A percentile compares a stretch with the other conserved stretches of the same genome.
Conservation (phyloP, 1,140 invertebrate species). For the Pachypeltis micranthus region DNA sequence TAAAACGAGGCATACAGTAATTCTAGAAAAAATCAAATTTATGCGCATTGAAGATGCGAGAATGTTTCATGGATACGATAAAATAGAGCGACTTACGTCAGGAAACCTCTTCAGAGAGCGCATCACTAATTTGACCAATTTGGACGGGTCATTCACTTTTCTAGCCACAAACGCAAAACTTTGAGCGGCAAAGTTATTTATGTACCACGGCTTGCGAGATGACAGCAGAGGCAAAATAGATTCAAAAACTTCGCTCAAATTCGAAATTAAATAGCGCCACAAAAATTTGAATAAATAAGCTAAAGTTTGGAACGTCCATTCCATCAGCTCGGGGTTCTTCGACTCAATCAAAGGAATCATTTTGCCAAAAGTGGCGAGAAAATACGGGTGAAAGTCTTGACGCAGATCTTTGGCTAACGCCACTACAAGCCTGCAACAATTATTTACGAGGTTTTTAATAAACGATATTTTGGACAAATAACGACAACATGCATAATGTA, state of each 20-base stretch:
- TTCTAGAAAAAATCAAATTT: no score
- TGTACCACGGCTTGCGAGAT: constrained; percentile 56
- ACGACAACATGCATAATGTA: no score
- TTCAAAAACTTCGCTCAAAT: constrained; percentile 61
- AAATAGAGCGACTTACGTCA: constrained; percentile 55
- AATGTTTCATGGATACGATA: no score
- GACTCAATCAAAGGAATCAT: constrained; percentile 59
- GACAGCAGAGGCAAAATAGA: constrained; percentile 61
- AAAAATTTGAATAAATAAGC: constrained; percentile 83
- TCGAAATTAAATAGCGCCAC: constrained; percentile 66
- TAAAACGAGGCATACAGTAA: no score
- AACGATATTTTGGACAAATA: no score
- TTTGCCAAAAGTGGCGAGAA: constrained; percentile 52
- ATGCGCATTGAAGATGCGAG: no score
- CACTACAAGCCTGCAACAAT: constrained; percentile 57
- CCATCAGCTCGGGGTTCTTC: constrained; percentile 68
- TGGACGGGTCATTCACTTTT: constrained; percentile 68
- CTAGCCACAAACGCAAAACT: constrained; percentile 84
- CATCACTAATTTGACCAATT: constrained; percentile 59
- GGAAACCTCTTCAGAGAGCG: constrained; percentile 49
- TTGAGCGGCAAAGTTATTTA: constrained; percentile 87
- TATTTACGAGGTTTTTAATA: neutral
- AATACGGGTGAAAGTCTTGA: constrained; percentile 74
- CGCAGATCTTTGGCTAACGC: constrained; percentile 74
- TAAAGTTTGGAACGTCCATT: constrained; percentile 67